Conservation (phyloP, 2,797 vertebrate species). For the Chiroxiphia lanceolata region DNA sequence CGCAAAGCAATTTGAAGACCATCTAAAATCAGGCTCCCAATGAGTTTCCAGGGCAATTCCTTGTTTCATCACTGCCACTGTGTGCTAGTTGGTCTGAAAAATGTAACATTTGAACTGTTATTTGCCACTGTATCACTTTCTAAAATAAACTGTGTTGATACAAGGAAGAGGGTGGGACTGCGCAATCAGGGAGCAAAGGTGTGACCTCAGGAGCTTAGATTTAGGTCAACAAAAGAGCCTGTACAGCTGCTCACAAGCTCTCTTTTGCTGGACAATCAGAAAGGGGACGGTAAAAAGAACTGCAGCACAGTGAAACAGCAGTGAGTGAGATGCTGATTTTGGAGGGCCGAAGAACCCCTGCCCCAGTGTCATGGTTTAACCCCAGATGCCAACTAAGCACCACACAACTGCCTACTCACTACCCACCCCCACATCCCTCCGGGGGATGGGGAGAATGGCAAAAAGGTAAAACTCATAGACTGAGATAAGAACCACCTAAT, state of each 20-base stretch:
- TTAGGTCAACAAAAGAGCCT: not conserved
- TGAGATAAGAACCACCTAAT: not conserved
- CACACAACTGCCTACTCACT: fast-evolving
- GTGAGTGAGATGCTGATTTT: not conserved
- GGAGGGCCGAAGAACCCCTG: not conserved
- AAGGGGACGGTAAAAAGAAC: not conserved
- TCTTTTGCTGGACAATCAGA: not conserved
- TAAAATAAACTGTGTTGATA: not conserved
- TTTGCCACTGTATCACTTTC: not conserved
- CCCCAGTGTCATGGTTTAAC: not conserved
- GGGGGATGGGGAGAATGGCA: not conserved
- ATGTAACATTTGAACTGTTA: not conserved
- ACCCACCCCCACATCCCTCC: not conserved
- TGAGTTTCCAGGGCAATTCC: not conserved
- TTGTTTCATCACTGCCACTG: not conserved
- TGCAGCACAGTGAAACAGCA: not conserved
- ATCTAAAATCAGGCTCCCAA: not conserved
- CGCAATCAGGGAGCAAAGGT: not conserved
- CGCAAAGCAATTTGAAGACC: not conserved
- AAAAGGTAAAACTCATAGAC: not conserved
- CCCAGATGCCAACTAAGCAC: not conserved
- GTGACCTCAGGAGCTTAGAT: not conserved
- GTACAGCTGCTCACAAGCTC: not conserved
- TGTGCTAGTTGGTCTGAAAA: not conserved
- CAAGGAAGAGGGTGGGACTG: not conserved